A percentile compares a stretch with the other conserved stretches of the same genome.
Conservation (phyloP, 2,888 invertebrate species). For the Lathronympha strigana region DNA sequence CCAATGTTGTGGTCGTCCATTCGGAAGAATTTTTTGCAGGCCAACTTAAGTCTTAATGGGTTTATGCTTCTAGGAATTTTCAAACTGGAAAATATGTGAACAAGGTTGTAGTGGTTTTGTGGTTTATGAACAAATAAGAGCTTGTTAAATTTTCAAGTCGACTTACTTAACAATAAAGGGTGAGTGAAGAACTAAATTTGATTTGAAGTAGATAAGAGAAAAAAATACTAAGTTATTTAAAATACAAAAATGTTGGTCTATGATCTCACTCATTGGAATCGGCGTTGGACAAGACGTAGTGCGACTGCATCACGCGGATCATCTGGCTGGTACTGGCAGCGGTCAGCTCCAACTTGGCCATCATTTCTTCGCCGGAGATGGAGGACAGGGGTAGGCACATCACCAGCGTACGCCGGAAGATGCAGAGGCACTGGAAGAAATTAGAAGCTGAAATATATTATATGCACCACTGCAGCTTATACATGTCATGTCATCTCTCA, state of each 20-base stretch:
- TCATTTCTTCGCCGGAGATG: constrained; percentile 46
- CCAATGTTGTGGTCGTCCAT: constrained; percentile 48
- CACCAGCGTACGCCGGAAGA: constrained; percentile 63
- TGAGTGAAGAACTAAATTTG: no score
- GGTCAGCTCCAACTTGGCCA: constrained; percentile 50
- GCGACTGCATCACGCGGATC: constrained; percentile 52
- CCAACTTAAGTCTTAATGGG: constrained; percentile 50
- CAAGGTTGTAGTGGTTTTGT: no score
- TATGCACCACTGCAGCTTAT: no score
- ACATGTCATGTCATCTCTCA: no score
- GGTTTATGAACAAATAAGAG: not conserved
- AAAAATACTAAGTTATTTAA: no score
- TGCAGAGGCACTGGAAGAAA: constrained; percentile 59
- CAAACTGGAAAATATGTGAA: constrained; percentile 49
- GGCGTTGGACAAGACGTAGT: constrained; percentile 49
- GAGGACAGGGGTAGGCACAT: constrained; percentile 46
- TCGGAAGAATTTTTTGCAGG: constrained; percentile 56
- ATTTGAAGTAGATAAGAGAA: no score
- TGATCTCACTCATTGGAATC: constrained; percentile 53
- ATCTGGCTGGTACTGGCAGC: constrained; percentile 46
- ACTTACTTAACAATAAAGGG: no score
- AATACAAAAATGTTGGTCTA: not conserved
- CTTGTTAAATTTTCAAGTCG: no score
- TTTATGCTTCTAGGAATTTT: constrained; percentile 52
- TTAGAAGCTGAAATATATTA: no score